Conservation (phyloP, 2,113 vertebrate species). For the Pseudorectes ferrugineus region DNA sequence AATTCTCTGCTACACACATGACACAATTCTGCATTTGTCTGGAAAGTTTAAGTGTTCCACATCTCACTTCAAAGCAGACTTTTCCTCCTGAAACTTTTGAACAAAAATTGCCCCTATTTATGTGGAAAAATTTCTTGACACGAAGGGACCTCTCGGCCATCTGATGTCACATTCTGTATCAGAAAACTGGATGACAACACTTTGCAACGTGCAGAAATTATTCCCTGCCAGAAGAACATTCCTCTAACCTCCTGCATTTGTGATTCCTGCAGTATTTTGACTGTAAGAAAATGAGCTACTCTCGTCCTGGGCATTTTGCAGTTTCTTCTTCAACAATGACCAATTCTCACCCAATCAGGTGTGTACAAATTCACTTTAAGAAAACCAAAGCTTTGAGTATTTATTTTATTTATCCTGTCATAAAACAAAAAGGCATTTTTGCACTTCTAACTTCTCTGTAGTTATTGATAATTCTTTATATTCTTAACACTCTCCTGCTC, state of each 20-base stretch:
- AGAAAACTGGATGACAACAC: not conserved
- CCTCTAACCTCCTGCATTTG: not conserved
- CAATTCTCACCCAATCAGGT: not conserved
- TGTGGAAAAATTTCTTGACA: not conserved
- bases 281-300: not conserved
- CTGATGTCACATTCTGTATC: not conserved
- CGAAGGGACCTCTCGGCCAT: not conserved
- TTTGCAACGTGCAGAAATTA: not conserved
- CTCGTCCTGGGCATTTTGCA: not conserved
- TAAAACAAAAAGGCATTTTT: not conserved
- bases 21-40: not conserved
- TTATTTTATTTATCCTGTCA: not conserved
- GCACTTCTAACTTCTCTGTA: not conserved
- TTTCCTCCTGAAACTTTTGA: not conserved
- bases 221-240: not conserved
- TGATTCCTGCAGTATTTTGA: not conserved
- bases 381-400: not conserved
- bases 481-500: not conserved
- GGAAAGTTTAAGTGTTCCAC: not conserved
- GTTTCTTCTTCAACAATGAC: not conserved
- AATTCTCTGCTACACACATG: not conserved
- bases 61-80: not conserved
- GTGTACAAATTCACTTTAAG: not conserved
- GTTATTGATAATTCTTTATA: not conserved
- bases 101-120: not conserved